phyloP scores from a whole-genome alignment of 2,888 invertebrate genomes.

The Apamea epomidion region DNA sequence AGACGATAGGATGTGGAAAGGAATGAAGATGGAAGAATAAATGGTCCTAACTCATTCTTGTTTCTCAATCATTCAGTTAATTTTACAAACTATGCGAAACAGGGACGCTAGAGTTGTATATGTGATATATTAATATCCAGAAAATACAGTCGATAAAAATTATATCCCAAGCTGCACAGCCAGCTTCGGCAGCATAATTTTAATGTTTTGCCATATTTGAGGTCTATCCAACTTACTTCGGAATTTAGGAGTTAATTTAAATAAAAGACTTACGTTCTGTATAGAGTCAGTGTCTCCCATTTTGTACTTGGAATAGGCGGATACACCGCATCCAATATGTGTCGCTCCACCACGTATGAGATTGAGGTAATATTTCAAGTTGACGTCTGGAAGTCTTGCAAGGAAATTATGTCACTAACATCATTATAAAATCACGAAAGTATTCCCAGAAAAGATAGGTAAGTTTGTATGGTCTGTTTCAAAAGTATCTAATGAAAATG shows the following conservation, averaged over 20 bases:
- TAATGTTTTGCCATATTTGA: neutral
- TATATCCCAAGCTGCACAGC: no score
- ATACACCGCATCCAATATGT: constrained; percentile 51
- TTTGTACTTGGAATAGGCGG: constrained; percentile 35
- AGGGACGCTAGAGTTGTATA: neutral
- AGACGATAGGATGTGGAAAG: neutral
- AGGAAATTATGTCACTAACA: neutral
- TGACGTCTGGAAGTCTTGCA: constrained; percentile 20
- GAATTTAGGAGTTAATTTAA: neutral
- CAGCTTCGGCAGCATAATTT: neutral
- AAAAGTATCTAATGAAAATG: neutral
- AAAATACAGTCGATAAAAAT: neutral
- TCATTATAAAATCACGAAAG: neutral
- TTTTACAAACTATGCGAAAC: neutral
- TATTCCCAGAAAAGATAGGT: neutral
- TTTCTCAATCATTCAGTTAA: neutral
- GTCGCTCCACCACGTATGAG: constrained; percentile 40
- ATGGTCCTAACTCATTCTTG: neutral
- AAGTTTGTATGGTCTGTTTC: no score
- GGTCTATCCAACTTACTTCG: neutral
- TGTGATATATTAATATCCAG: neutral
- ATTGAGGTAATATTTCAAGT: constrained; percentile 33
- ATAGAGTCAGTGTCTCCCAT: neutral
- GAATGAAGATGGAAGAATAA: no score
- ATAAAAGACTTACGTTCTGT: constrained; percentile 37